Conservation (phyloP, 1,140 invertebrate species). For the Bombus superbus region DNA sequence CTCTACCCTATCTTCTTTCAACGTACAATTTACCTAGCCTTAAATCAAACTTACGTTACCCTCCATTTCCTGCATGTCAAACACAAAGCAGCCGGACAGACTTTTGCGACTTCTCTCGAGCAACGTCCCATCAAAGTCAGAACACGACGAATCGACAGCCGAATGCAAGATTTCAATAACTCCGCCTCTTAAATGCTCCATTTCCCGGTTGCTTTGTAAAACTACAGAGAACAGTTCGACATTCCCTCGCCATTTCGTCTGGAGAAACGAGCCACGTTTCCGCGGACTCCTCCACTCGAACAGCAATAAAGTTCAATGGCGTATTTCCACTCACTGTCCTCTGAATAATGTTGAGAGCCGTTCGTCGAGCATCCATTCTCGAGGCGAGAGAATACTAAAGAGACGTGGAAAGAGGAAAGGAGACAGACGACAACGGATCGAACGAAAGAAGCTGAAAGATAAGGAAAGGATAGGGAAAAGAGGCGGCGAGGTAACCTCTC, state of each 20-base stretch:
- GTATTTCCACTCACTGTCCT: slow-evolving; percentile 45
- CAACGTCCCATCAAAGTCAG: background rate
- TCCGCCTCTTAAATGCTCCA: background rate
- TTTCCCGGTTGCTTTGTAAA: background rate
- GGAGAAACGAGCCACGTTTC: slow-evolving; percentile 1
- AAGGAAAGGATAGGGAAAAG: slow-evolving; percentile 41
- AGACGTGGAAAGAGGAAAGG: background rate
- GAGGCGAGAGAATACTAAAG: slow-evolving; percentile 27
- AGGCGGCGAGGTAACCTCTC: slow-evolving; percentile 27
- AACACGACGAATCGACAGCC: background rate
- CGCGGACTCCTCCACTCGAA: slow-evolving; percentile 18
- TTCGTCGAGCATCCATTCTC: slow-evolving; percentile 39
- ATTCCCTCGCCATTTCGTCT: background rate
- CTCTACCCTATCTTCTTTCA: background rate
- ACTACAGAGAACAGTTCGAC: background rate
- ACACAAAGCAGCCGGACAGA: background rate
- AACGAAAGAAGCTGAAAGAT: slow-evolving; percentile 11
- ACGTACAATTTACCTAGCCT: background rate
- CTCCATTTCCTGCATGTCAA: background rate
- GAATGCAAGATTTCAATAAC: background rate
- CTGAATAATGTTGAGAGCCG: slow-evolving; percentile 35
- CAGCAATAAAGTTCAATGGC: slow-evolving; percentile 49
- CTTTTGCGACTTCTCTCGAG: background rate
- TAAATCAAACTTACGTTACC: background rate
- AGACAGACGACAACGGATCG: background rate